Base-by-base conservation (phyloP, 1,140 invertebrate genomes). In the Drosophila kepulauana region DNA sequence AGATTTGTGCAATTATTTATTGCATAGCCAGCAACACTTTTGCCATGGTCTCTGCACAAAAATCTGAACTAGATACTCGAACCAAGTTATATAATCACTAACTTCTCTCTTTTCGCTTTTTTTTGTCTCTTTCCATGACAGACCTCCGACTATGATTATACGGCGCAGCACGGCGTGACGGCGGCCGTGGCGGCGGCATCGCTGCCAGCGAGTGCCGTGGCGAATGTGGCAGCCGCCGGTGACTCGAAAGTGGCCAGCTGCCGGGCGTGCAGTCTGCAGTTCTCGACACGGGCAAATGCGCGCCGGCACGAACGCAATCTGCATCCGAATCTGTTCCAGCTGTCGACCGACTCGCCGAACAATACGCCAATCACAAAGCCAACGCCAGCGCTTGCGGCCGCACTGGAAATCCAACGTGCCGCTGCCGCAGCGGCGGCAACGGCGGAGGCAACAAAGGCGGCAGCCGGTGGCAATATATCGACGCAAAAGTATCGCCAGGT, bases 211-310 rank as follows among this genome's bases (percentile, higher is more conserved):
- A 82, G 52, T 48, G 87, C 87, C 1, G 87, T 81, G 43, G 87
- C 84, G 15, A 87, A 91, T 56, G 80, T 88, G 52, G 87, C 87
- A 11, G 79, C 79, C 59, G 78, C 79, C 20, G 81, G 78, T 7
- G 91, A 87, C 30, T 90, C 84, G 0, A 92, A 92, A 69, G 91
- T 91, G 67, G 91, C 88, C 58, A 81, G 79, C 16, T 92, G 91
- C 38, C 82, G 91, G 11, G 87, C 92, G 6, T 93, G 92, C 61
- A 92, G 92, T 56, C 62, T 93, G 33, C 87, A 92, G 71, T 93
- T 93, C 58, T 92, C 92, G 15, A 92, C 92, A 20, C 88, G 92
- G 3, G 92, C 92, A 28, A 93, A 93, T 78, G 92, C 92, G 16
- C 88, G 92, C 6, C 91, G 92, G 1, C 92, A 93, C 46, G 92